phyloP scores from a whole-genome alignment of 2,113 vertebrate species.

The Phycodurus eques region DNA sequence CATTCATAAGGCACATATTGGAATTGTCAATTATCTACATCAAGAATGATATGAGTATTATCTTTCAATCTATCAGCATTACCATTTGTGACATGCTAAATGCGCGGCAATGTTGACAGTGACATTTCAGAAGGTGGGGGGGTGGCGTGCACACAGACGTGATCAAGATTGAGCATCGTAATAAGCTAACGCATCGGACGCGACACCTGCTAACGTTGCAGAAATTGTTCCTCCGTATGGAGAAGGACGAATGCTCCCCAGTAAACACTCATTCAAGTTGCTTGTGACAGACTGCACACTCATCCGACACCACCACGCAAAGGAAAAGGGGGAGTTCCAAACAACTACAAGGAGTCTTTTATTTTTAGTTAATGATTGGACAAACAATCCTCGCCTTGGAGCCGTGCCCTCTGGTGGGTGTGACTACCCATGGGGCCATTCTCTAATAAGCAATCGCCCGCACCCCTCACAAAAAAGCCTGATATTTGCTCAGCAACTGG shows the following conservation, averaged over 20 bases:
- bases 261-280: slow-evolving; percentile 49
- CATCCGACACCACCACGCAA: slow-evolving; percentile 31
- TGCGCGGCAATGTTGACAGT: slow-evolving; percentile 36
- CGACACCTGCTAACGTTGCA: slow-evolving; percentile 60
- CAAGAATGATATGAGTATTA: slow-evolving; percentile 47
- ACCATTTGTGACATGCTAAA: slow-evolving; percentile 53
- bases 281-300: slow-evolving; percentile 58
- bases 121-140: slow-evolving; percentile 36
- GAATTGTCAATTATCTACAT: slow-evolving; percentile 54
- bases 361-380: slow-evolving; percentile 78
- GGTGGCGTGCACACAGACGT: slow-evolving; percentile 24
- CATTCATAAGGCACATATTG: slow-evolving; percentile 22
- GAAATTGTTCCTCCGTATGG: slow-evolving; percentile 29
- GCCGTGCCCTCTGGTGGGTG: slow-evolving; percentile 64
- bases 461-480: slow-evolving; percentile 60
- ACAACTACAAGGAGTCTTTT: slow-evolving; percentile 68
- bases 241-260: slow-evolving; percentile 38
- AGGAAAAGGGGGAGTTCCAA: slow-evolving; percentile 43
- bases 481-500: slow-evolving; percentile 56
- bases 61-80: slow-evolving; percentile 54
- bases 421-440: slow-evolving; percentile 67
- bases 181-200: slow-evolving; percentile 57
- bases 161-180: slow-evolving; percentile 64
- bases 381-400: slow-evolving; percentile 67
- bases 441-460: slow-evolving; percentile 70